phyloP scores from a whole-genome alignment of 2,113 vertebrate genomes.

The Echinops telfairi region DNA sequence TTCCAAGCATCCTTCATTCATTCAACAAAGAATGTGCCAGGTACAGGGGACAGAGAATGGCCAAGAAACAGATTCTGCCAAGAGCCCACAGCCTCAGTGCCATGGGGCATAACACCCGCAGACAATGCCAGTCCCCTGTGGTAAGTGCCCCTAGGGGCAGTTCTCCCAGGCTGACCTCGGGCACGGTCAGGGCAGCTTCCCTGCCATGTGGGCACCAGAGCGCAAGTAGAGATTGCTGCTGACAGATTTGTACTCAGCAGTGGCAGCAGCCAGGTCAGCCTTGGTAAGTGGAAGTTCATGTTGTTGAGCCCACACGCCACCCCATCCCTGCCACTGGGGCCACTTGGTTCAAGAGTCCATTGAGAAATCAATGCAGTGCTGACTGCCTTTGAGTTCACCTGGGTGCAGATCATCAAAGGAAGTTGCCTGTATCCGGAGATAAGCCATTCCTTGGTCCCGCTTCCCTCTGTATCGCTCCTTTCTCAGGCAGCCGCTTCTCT shows the following conservation, averaged over 20 bases:
- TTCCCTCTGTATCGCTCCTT: neutral
- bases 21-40: neutral
- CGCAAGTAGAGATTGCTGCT: neutral
- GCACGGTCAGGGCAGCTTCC: constrained; percentile 13
- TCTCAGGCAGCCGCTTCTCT: neutral
- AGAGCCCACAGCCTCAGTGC: no score
- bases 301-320: no score
- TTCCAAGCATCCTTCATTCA: constrained; percentile 14
- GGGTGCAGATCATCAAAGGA: neutral
- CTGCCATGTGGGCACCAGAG: neutral
- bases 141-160: neutral
- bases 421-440: neutral
- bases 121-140: neutral
- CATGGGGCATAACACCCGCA: neutral
- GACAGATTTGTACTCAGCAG: neutral
- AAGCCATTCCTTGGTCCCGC: no score
- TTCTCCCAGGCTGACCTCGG: neutral
- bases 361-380: neutral
- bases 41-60: neutral
- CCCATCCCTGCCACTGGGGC: no score
- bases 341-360: neutral
- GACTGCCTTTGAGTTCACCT: neutral
- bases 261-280: neutral
- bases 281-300: no score
- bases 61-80: neutral